Base-by-base conservation (phyloP, 2,113 vertebrate species). In the Hippolais icterina region DNA sequence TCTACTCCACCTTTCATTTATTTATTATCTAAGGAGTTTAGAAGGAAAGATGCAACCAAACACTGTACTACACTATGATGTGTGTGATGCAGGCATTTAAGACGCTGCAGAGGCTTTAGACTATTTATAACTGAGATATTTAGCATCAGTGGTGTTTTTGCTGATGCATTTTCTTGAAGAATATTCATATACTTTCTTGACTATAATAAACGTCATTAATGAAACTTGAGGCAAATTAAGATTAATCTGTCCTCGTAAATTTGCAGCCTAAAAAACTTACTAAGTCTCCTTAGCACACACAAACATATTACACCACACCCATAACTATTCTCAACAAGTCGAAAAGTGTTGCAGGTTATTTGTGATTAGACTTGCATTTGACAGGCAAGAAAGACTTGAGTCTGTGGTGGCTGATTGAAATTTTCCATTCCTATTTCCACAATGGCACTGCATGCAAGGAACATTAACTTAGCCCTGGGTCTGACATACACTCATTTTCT, bases 301-400 rank as follows among this genome's bases (percentile, higher is more conserved):
- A 90, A 90, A 87, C 22, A 6, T 60, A 64, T 50, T 89, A 42
- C 75, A 60, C 93, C 95, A 94, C 93, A 93, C 95, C 95, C 94
- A 83, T 41, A 60, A 37, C 29, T 80, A 90, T 94, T 96, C 71
- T 27, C 75, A 95, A 80, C 96, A 95, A 91, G 93, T 91, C 14
- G 69, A 72, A 96, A 94, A 93, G 71, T 60, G 95, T 95, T 90
- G n/a, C 76, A 71, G 42, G 42, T 92, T 88, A 90, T 83, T 96
- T 96, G 74, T 94, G 54, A 90, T 92, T 81, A 80, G 92, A 90
- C 85, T 94, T 96, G 90, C 76, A 92, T 93, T 92, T 27, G 29
- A 49, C 93, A 94, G 70, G 92, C 8, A 5, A 89, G 56, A 92
- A 95, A 70, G 27, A 19, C 63, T 53, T 83, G 59, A 77, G 56